Evolutionary conservation across 2,888 invertebrate genomes (phyloP).

Genomic region (Caradrina clavipalpis): DNA sequence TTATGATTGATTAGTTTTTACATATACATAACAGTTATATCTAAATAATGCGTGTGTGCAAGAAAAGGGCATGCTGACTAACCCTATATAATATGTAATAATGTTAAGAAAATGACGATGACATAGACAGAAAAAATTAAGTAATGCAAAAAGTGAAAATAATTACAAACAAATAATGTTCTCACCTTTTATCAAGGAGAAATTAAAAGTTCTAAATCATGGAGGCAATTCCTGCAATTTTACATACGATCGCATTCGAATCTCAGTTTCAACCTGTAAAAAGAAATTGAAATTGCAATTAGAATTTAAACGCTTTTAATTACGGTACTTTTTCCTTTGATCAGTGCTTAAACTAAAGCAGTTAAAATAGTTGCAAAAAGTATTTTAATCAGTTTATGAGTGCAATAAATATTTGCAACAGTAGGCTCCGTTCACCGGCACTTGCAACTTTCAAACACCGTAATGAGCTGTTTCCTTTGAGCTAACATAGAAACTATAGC

Average conservation of each 20-base stretch:
- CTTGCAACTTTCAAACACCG: constrained; percentile 44
- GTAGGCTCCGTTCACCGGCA: constrained; percentile 13
- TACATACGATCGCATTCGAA: no score
- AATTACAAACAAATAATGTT: not conserved
- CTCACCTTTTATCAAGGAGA: not conserved
- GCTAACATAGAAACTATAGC: constrained; percentile 43
- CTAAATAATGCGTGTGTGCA: not conserved
- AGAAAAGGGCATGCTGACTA: no score
- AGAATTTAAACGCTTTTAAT: not conserved
- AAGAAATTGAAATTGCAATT: no score
- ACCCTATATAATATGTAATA: no score
- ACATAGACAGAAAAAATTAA: no score
- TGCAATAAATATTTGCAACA: constrained; percentile 44
- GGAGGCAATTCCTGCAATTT: no score
- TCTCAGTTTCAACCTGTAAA: no score
- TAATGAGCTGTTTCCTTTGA: constrained; percentile 52
- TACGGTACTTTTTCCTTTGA: not conserved
- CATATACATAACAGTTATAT: no score
- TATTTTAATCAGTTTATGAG: constrained; percentile 38
- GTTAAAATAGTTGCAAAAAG: not conserved
- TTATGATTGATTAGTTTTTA: not conserved
- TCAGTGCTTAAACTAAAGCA: not conserved
- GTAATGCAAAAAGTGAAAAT: no score
- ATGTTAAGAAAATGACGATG: no score
- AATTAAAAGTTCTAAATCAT: not conserved